Evolutionary conservation across 1,140 invertebrate species (phyloP), one percentile per base, ranked within the genome.

Genomic region (Phortica variegata): DNA sequence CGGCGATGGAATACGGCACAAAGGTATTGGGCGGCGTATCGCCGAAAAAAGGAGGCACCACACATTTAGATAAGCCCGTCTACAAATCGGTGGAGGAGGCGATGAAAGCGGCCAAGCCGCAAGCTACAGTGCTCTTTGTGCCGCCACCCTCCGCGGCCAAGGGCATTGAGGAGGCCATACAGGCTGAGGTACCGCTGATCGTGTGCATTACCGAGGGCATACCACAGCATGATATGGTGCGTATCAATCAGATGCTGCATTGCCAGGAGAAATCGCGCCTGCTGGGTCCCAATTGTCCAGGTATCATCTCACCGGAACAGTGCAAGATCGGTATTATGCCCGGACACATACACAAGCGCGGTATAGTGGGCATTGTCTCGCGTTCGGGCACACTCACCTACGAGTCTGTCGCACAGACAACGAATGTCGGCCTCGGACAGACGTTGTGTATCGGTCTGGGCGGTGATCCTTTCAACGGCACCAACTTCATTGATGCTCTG

Each of bases 271-370:
- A 97, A 77, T 93, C 89, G 1, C 84, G 96, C 50, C 81, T 99
- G 8, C 86, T 99, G 65, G 97, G 97, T 1, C 97, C 96, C 21
- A 99, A 99, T 76, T 99, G 96, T 78, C 97, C 97, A 29, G 97
- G 97, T 54, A 95, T 99, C 61, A 99, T 99, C 73, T 92, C 90
- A n/a, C 90, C 91, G 3, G 89, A 89, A 58, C 79, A 94, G 82
- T 99, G 97, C 77, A 99, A 99, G 83, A 99, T 99, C 77, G 97
- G 97, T 44, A 99, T 99, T 58, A 99, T 99, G 97, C 97, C 97
- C 12, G 95, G 93, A 6, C 89, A 97, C 61, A 96, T 99, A 58
- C 96, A 98, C 75, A 89, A 93, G 77, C 85, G 83, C 65, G 95
- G 96, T 23, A 84, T 84, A 74, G 87, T 97, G 60, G 95, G 96